phyloP scores from a whole-genome alignment of 2,797 vertebrate species.

The Acanthurus tractus region DNA sequence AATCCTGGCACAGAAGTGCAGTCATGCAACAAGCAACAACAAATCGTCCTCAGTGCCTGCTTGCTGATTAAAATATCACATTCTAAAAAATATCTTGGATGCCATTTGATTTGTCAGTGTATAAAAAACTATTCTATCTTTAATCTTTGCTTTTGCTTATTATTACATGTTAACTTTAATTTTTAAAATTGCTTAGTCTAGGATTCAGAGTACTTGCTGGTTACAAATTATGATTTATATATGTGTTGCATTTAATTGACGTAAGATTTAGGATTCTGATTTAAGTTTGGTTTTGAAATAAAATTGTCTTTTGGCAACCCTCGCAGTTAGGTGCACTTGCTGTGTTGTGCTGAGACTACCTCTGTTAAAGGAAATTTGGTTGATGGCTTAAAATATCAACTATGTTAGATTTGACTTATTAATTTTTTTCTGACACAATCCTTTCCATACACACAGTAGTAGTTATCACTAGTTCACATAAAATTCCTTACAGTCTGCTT shows the following conservation, averaged over 20 bases:
- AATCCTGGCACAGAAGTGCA: conserved; percentile 38
- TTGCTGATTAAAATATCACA: conserved; percentile 24
- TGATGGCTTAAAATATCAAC: conserved; percentile 30
- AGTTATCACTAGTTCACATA: conserved; percentile 25
- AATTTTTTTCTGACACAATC: conserved; percentile 18
- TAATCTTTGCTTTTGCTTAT: not conserved
- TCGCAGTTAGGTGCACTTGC: too few relatives aligned
- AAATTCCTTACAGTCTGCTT: conserved; percentile 23
- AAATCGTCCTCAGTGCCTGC: conserved; percentile 16
- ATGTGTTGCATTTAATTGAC: not conserved
- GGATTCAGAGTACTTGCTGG: conserved; percentile 1
- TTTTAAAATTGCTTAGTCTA: not conserved
- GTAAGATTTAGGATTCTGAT: too few relatives aligned
- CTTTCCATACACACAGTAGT: not conserved
- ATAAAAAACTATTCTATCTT: conserved; percentile 1
- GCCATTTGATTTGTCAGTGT: not conserved
- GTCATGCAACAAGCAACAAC: conserved; percentile 48
- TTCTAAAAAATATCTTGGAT: conserved; percentile 13
- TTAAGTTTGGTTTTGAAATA: too few relatives aligned
- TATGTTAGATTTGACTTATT: conserved; percentile 23
- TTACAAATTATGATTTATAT: not conserved
- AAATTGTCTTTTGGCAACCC: too few relatives aligned
- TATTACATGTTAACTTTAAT: not conserved
- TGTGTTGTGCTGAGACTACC: too few relatives aligned
- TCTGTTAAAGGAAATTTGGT: not conserved